These are phyloP conservation scores for Hybos culiciformis DNA, from an alignment of 2,888 invertebrate species.

Conservation along the genomic window DNA sequence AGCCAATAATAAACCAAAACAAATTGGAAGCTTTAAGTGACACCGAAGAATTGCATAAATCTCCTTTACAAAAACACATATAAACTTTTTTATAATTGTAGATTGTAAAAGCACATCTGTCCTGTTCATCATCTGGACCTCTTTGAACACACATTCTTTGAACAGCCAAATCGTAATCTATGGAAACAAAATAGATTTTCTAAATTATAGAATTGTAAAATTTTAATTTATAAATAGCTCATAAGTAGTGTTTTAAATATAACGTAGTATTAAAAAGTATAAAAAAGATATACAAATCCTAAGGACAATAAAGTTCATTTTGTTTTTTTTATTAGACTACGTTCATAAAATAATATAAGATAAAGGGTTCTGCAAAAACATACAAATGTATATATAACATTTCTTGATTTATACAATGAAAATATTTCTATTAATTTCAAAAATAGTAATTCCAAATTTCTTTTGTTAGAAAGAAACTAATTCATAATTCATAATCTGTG, in stretches of 20 bases:
- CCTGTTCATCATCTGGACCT: constrained; percentile 77
- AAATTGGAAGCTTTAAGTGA: not conserved
- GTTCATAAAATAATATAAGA: too few relatives aligned
- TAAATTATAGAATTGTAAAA: not conserved
- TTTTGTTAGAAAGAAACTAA: too few relatives aligned
- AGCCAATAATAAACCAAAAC: not conserved
- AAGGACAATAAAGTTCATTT: too few relatives aligned
- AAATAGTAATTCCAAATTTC: too few relatives aligned
- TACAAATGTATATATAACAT: too few relatives aligned
- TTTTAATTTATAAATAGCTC: not conserved
- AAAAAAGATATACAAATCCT: not conserved
- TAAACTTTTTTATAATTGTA: constrained; percentile 71
- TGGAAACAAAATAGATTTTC: not conserved
- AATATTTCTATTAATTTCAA: too few relatives aligned
- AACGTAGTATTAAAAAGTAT: not conserved
- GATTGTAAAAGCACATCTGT: constrained; percentile 75
- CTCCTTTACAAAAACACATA: constrained; percentile 85
- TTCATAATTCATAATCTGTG: too few relatives aligned
- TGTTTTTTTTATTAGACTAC: too few relatives aligned
- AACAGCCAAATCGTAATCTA: constrained; percentile 76
- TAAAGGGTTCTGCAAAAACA: too few relatives aligned
- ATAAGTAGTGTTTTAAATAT: not conserved
- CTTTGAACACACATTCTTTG: constrained; percentile 77
- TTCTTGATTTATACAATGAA: too few relatives aligned
- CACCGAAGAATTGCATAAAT: constrained; percentile 54